Evolutionary conservation across 2,113 vertebrate genomes (phyloP).

Genomic region (Tyrannus savana): DNA sequence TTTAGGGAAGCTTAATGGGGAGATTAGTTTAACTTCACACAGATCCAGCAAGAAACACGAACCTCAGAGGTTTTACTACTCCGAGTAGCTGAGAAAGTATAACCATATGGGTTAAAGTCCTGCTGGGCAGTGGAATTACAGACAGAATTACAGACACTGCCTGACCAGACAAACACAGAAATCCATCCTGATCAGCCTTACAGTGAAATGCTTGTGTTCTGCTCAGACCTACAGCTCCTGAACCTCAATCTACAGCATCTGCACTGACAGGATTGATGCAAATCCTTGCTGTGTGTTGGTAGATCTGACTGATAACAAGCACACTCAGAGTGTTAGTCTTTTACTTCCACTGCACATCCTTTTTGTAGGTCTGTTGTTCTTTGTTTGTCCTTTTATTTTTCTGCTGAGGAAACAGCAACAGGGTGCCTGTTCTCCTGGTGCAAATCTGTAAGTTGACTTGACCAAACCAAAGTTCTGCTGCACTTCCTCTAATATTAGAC

Average conservation of each 20-base stretch:
- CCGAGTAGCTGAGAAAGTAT: background rate
- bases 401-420: background rate
- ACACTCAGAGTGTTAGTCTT: background rate
- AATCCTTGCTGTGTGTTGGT: background rate
- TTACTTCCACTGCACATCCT: background rate
- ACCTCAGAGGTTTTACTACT: background rate
- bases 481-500: background rate
- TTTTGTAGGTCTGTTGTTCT: background rate
- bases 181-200: background rate
- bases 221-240: background rate
- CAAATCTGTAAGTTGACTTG: background rate
- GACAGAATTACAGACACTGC: background rate
- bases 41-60: background rate
- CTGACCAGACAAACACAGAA: background rate
- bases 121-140: background rate
- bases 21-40: background rate
- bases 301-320: background rate
- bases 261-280: background rate
- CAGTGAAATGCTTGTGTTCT: background rate
- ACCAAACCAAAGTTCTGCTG: background rate
- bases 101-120: background rate
- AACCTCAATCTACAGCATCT: background rate
- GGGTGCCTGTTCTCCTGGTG: background rate
- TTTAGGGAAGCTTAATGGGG: background rate
- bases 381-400: background rate